phyloP scores from a whole-genome alignment of 2,113 vertebrate species.

The Triplophysa tibetana region DNA sequence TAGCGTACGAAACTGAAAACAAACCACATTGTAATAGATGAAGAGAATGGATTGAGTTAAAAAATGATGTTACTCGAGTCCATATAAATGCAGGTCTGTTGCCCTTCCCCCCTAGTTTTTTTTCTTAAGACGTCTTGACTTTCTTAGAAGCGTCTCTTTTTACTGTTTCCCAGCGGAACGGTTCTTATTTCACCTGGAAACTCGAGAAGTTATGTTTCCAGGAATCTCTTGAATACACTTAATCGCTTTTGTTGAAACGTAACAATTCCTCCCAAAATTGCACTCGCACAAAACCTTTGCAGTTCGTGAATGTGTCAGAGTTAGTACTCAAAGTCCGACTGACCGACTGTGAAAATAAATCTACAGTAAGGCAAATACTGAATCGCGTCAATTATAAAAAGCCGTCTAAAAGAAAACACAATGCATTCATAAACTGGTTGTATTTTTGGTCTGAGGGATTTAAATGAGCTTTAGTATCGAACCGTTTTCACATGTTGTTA shows the following conservation, averaged over 20 bases:
- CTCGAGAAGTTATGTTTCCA: conserved; percentile 6
- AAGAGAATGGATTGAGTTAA: too few relatives aligned
- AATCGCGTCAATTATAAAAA: too few relatives aligned
- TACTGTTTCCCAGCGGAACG: conserved; percentile 10
- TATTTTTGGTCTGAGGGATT: too few relatives aligned
- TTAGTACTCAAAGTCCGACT: neutral
- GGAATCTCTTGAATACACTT: conserved; percentile 22
- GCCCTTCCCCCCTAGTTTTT: neutral
- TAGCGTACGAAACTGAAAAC: too few relatives aligned
- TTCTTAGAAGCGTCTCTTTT: conserved; percentile 42
- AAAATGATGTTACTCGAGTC: neutral
- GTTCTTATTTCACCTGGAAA: conserved; percentile 29
- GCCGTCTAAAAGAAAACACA: neutral
- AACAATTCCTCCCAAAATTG: neutral
- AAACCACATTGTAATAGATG: too few relatives aligned
- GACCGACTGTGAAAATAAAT: neutral
- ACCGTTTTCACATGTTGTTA: too few relatives aligned
- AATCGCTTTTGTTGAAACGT: conserved; percentile 1
- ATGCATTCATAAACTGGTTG: conserved; percentile 9
- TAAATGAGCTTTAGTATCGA: too few relatives aligned
- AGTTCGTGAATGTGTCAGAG: too few relatives aligned
- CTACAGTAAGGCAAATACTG: neutral
- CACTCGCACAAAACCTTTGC: too few relatives aligned
- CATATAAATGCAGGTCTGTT: neutral
- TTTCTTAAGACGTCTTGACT: conserved; percentile 45